Evolutionary conservation across 2,797 vertebrate species (phyloP), one percentile per base, ranked within the genome.

Genomic region (Hafferia zeledoni): DNA sequence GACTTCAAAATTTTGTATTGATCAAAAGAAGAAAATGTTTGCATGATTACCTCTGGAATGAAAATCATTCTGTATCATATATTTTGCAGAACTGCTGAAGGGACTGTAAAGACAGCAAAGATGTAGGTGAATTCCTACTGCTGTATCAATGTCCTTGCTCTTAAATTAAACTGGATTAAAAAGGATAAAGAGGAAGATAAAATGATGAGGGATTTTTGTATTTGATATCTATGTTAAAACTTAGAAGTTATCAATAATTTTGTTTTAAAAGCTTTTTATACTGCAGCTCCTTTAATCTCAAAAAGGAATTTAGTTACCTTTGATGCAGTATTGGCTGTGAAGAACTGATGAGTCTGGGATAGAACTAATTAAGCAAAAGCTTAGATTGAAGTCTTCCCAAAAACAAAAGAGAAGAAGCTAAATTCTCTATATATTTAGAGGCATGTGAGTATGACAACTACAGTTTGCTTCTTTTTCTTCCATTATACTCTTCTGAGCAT

Each of bases 181-280:
- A 17, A 87, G 14, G 28, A 59, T 76, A 67, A 84, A 83, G 49
- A 80, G 69, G 28, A 82, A 71, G 57, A 90, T 59, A 71, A 59
- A 59, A 59, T 65, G 2, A 83, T 31, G 17, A 72, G 59, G 11
- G 12, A 1, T 52, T 71, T 86, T 69, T 94, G 11, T 49, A 8
- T 59, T 76, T 91, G 44, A 39, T 70, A 72, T 85, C 15, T 27
- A 7, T 67, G 8, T 46, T 28, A 91, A 86, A 63, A 20, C 12
- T 57, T 67, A 63, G n/a, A 85, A 83, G 20, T 33, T 69, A 55
- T 20, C 8, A 31, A 6, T 3, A 7, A 25, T 19, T 57, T 85
- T 61, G 3, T 55, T 70, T 47, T 5, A 81, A 65, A 87, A 55
- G 2, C 16, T 57, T 57, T 35, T 63, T 56, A 10, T 23, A n/a